These are phyloP conservation scores for Halesus radiatus DNA, from an alignment of 1,140 invertebrate species.

Conservation along the genomic window DNA sequence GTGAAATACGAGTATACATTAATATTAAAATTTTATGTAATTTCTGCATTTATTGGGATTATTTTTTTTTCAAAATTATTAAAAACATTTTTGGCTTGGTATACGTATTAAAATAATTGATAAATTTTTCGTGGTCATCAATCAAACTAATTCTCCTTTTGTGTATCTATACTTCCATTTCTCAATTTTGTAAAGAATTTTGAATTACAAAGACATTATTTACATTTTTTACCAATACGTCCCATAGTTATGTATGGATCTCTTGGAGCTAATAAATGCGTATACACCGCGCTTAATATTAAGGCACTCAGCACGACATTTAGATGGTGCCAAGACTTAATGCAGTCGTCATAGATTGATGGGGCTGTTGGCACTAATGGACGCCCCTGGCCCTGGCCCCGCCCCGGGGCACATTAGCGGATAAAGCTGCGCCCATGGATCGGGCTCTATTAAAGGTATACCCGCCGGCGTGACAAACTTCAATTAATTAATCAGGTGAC, in stretches of 20 bases:
- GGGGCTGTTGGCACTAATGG: constrained; percentile 46
- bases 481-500: constrained; percentile 52
- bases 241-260: constrained; percentile 31
- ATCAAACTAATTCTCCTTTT: too few relatives aligned
- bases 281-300: constrained; percentile 37
- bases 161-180: too few relatives aligned
- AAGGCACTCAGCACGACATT: constrained; percentile 37
- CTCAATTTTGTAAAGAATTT: too few relatives aligned
- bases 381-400: constrained; percentile 42
- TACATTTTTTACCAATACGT: not conserved
- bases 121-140: too few relatives aligned
- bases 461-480: constrained; percentile 46
- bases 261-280: constrained; percentile 43
- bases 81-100: too few relatives aligned
- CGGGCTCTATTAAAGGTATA: not conserved
- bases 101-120: too few relatives aligned
- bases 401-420: constrained; percentile 14
- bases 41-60: too few relatives aligned
- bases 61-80: too few relatives aligned
- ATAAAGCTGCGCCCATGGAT: constrained; percentile 1
- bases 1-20: too few relatives aligned
- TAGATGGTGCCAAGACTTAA: constrained; percentile 49
- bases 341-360: constrained; percentile 57
- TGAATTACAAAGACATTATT: too few relatives aligned
- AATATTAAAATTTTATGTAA: too few relatives aligned